A percentile compares a stretch with the other conserved stretches of the same genome.
phyloP scores from a whole-genome alignment of 2,797 vertebrate genomes.

The Cossypha heuglini region DNA sequence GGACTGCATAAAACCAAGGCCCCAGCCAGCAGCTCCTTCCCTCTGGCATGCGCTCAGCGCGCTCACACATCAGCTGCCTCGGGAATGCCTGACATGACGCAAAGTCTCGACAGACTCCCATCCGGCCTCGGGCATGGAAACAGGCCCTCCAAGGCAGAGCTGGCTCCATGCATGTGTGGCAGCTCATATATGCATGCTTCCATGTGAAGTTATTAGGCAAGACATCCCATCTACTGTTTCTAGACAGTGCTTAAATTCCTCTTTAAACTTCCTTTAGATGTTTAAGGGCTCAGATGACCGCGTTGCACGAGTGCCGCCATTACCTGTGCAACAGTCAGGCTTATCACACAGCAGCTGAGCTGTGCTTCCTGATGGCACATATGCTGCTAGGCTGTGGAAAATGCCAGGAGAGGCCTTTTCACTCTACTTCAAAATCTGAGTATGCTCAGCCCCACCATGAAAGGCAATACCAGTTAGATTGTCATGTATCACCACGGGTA shows the following conservation, averaged over 20 bases:
- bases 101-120: background rate
- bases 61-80: background rate
- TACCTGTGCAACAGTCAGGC: background rate
- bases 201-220: background rate
- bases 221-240: background rate
- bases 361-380: background rate
- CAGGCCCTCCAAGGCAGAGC: background rate
- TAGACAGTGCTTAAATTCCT: background rate
- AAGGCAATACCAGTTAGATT: background rate
- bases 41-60: background rate
- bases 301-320: accelerated
- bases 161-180: background rate
- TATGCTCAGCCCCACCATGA: background rate
- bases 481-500: accelerated
- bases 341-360: background rate
- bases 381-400: background rate
- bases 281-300: background rate
- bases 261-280: background rate
- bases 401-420: background rate
- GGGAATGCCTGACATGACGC: background rate
- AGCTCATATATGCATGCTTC: background rate
- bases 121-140: background rate
- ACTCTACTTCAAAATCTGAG: background rate
- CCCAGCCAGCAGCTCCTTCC: background rate
- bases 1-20: accelerated